phyloP scores from a whole-genome alignment of 2,113 vertebrate species.

The Cyanocitta stelleri region DNA sequence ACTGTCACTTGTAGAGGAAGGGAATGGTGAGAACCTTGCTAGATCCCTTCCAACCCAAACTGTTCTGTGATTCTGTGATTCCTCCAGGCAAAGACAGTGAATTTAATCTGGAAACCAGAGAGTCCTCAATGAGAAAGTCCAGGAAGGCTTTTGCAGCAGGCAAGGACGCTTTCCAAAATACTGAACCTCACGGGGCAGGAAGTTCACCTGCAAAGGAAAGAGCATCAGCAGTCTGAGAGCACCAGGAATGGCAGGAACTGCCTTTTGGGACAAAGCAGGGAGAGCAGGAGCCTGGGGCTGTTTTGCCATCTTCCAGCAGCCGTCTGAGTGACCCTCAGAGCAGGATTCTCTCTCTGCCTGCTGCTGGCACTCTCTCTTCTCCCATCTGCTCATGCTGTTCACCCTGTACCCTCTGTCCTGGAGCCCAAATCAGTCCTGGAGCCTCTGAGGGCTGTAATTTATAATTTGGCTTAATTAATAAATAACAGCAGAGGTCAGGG shows the following conservation, averaged over 20 bases:
- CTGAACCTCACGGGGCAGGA: rapidly evolving
- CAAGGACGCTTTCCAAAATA: rapidly evolving
- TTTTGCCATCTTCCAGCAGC: neutral
- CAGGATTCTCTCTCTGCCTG: neutral
- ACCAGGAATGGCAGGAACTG: neutral
- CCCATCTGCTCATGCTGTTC: neutral
- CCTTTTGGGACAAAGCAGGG: neutral
- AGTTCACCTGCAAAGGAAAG: neutral
- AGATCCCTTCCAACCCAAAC: neutral
- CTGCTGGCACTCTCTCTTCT: neutral
- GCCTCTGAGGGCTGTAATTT: neutral
- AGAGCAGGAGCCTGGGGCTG: neutral
- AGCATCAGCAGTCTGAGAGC: neutral
- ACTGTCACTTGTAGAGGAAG: rapidly evolving
- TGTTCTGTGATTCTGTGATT: neutral
- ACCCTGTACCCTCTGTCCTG: neutral
- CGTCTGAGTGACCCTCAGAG: neutral
- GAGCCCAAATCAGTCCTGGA: neutral
- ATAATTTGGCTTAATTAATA: neutral
- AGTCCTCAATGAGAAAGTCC: neutral
- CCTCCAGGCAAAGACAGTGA: neutral
- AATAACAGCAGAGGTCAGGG: neutral
- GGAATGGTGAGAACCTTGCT: neutral
- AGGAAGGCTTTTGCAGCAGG: neutral
- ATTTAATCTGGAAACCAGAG: neutral